Percentiles rank a stretch among this genome's conserved stretches.
Conservation (phyloP, 2,797 vertebrate species). For the Xiphophorus birchmanni region DNA sequence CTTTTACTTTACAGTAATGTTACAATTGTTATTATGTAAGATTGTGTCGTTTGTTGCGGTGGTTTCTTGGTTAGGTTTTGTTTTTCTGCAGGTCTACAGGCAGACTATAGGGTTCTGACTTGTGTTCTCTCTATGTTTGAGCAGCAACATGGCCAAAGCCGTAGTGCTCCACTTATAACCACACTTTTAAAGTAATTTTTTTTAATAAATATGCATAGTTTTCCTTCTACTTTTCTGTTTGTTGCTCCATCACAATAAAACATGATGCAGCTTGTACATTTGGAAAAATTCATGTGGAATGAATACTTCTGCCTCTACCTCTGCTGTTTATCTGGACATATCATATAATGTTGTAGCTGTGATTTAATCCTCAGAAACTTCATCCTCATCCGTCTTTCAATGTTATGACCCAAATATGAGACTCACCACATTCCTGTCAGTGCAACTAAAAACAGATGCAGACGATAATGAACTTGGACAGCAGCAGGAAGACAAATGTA, state of each 20-base stretch:
- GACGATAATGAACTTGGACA: constrained; percentile 27
- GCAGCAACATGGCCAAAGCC: too few species aligned
- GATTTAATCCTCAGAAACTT: not conserved
- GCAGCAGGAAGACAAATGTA: constrained; percentile 28
- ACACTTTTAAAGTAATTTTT: not conserved
- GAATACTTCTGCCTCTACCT: not conserved
- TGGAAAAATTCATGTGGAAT: not conserved
- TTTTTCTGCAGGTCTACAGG: too few species aligned
- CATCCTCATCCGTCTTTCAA: constrained; percentile 1
- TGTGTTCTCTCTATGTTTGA: too few species aligned
- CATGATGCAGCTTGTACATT: not conserved
- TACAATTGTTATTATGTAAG: not conserved
- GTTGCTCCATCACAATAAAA: not conserved
- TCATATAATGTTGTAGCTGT: not conserved
- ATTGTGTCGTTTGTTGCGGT: not conserved
- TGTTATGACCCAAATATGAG: constrained; percentile 8
- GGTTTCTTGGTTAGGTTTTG: too few species aligned
- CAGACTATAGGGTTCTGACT: too few species aligned
- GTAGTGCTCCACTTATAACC: not conserved
- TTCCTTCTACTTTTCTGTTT: not conserved
- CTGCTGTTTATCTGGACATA: not conserved
- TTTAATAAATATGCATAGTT: not conserved
- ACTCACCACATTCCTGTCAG: constrained; percentile 9
- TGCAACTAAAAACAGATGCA: constrained; percentile 14
- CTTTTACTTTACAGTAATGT: too few species aligned